Evolutionary conservation across 2,888 invertebrate genomes (phyloP).

Genomic region (Nesidiocoris tenuis): DNA sequence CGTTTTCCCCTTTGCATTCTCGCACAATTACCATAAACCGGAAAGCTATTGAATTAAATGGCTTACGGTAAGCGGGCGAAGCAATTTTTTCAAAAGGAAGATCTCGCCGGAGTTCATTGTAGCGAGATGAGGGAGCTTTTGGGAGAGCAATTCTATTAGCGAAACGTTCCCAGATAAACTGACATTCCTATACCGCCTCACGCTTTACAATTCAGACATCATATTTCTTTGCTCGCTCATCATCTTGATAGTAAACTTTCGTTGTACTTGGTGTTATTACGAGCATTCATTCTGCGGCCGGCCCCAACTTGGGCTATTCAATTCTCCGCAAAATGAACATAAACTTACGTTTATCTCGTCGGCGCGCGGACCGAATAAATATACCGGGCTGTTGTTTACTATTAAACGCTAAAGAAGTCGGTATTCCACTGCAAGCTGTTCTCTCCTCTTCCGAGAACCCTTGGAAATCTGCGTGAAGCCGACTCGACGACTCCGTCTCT

Average conservation of each 20-base stretch:
- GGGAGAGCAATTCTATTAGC: not conserved
- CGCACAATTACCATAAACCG: conserved; percentile 31
- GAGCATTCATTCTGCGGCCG: too few species aligned
- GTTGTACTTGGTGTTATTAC: too few species aligned
- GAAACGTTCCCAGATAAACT: not conserved
- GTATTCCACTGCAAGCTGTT: too few species aligned
- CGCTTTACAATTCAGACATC: not conserved
- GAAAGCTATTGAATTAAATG: conserved; percentile 36
- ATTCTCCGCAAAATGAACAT: too few species aligned
- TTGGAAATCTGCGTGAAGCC: too few species aligned
- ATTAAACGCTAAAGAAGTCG: too few species aligned
- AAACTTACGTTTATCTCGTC: too few species aligned
- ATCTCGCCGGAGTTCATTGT: not conserved
- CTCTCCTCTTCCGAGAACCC: too few species aligned
- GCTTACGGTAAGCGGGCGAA: not conserved
- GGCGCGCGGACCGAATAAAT: too few species aligned
- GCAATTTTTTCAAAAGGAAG: conserved; percentile 1
- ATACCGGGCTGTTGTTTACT: too few species aligned
- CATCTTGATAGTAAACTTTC: not conserved
- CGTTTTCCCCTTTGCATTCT: conserved; percentile 9
- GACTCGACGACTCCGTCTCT: too few species aligned
- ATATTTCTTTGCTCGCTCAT: not conserved
- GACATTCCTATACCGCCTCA: not conserved
- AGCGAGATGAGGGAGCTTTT: not conserved
- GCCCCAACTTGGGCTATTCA: too few species aligned